Base-by-base conservation (phyloP, 2,797 vertebrate species). In the Thalassophryne amazonica region DNA sequence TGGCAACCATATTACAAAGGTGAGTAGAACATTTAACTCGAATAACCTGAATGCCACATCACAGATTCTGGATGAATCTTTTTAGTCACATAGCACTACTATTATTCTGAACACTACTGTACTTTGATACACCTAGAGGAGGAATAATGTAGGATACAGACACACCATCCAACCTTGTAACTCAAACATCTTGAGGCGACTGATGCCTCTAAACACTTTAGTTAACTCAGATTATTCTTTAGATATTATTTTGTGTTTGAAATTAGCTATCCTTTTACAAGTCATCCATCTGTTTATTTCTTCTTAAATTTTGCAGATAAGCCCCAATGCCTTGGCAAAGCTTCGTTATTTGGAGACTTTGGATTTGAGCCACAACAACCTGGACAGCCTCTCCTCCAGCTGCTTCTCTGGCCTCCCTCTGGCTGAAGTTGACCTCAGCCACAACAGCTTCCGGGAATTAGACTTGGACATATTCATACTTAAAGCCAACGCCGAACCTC, bases 311-410 rank as follows among this genome's bases (percentile, higher is more conserved):
- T 55, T 53, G 20, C 85, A 87, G 81, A 63, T 98, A 25, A 86
- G 89, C 4, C 84, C 92, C 41, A 86, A 85, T 2, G 89, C 95
- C 0, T 92, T 99, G 76, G 94, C 94, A 34, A 93, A 91, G 59
- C 92, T 99, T 36, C 92, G 96, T 30, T 99, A 99, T 74, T 87
- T 99, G 39, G 95, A 99, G 81, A 93, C 93, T 0, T 85, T 99
- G 18, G 96, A 99, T 74, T 85, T 99, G 58, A 98, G 95, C 84
- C 90, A 94, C 74, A 99, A 99, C 19, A 75, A 80, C 33, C 71
- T 99, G 70, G 88, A 91, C 15, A 81, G 70, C 40, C 90, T 99
- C 20, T 78, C 90, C 0, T 84, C 88, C 0, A 81, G 89, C 6
- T 93, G 89, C 58, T 97, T 99, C 80, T 88, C 90, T 5, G 93